A percentile compares a stretch with the other conserved stretches of the same genome.
Conservation (phyloP, 2,888 invertebrate genomes). For the Ichneumoninae sp. region DNA sequence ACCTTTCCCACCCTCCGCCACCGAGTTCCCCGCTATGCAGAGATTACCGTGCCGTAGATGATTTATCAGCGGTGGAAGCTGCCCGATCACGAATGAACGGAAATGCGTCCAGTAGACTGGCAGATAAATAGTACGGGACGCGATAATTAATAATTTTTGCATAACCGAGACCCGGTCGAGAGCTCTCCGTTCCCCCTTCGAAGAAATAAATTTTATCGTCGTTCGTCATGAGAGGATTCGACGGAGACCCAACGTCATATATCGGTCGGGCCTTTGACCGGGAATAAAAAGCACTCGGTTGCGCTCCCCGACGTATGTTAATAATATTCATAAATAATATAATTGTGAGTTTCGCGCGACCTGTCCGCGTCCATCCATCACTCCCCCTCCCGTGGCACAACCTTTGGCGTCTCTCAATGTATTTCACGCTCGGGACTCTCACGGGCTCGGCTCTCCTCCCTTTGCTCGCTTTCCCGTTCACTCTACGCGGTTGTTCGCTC, state of each 20-base stretch:
- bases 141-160: slow-evolving; percentile 6
- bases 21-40: neutral
- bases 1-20: neutral
- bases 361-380: slow-evolving; percentile 80
- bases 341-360: slow-evolving; percentile 71
- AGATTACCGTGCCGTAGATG: slow-evolving; percentile 9
- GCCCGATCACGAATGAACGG: neutral
- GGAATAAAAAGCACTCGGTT: slow-evolving; percentile 5
- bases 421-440: slow-evolving; percentile 20
- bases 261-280: slow-evolving; percentile 16
- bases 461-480: slow-evolving; percentile 51
- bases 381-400: slow-evolving; percentile 54
- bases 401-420: slow-evolving; percentile 63
- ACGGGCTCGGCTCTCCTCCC: slow-evolving; percentile 30
- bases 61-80: slow-evolving; percentile 25
- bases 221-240: neutral
- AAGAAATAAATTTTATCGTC: neutral
- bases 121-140: neutral
- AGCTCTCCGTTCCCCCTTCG: neutral
- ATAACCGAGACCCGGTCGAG: neutral
- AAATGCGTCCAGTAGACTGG: neutral
- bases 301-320: slow-evolving; percentile 52
- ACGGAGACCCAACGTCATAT: neutral
- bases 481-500: slow-evolving; percentile 42
- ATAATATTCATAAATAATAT: slow-evolving; percentile 69